Base-by-base conservation (phyloP, 2,113 vertebrate species). In the Gallinago media region DNA sequence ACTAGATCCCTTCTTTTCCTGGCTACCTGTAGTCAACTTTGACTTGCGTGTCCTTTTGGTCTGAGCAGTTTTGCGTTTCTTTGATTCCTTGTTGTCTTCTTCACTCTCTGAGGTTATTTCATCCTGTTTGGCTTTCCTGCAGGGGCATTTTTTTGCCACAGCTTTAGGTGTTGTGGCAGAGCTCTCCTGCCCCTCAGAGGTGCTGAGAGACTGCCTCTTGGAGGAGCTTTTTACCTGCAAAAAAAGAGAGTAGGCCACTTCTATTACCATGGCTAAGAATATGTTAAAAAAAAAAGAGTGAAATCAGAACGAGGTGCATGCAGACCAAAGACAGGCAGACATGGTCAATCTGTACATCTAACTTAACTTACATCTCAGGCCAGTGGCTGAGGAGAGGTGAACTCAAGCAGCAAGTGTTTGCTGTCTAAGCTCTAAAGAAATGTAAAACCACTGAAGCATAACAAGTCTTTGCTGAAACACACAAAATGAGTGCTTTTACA, bases 51-150 rank as follows among this genome's bases (percentile, higher is more conserved):
- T 56, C 50, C 50, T 95, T 90, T 92, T 42, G 3, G 31, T 81
- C 61, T 80, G 85, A 59, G 78, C 54, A 68, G 40, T 58, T 52
- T 47, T 65, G 42, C 40, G 15, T 66, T 95, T 76, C 67, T 88
- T 49, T 63, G 84, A 26, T 25, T 96, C 61, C 54, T 58, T 65
- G 15, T 40, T 77, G 11, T 42, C 55, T 32, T 83, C 71, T 46
- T 42, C 47, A 1, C 21, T 42, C 32, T 72, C 75, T 56, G 46
- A 76, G 8, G 52, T 73, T 47, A 27, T 75, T 26, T 85, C 75
- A 4, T 77, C 68, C 52, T 97, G 66, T 27, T 63, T 93, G 85
- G 94, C 66, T 95, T 95, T 95, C 98, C 97, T 85, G 96, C 98
- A 85, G 86, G 96, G 79, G 42, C 94, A 82, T 86, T 38, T 97